Evolutionary conservation across 2,888 invertebrate species (phyloP).

Genomic region (Steinernema scapterisci): DNA sequence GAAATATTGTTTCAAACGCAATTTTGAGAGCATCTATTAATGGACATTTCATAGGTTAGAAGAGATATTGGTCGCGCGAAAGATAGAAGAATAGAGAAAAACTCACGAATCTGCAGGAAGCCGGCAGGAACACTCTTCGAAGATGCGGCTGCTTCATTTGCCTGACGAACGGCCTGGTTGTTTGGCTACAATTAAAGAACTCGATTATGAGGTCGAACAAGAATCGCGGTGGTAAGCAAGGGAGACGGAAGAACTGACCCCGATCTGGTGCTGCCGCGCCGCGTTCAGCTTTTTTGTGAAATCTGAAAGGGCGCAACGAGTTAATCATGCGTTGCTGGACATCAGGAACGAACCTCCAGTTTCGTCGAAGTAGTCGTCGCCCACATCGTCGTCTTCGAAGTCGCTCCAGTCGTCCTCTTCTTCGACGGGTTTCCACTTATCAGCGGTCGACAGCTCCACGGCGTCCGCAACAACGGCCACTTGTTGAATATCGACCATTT

Average conservation of each 20-base stretch:
- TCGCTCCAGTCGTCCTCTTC: conserved; percentile 39
- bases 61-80: too few species aligned
- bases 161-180: conserved; percentile 37
- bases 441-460: background rate
- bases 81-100: background rate
- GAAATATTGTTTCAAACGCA: too few species aligned
- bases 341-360: conserved; percentile 36
- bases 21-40: too few species aligned
- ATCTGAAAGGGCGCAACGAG: conserved; percentile 45
- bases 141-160: conserved; percentile 39
- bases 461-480: conserved; percentile 6
- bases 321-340: background rate
- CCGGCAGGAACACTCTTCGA: conserved; percentile 42
- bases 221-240: conserved; percentile 4
- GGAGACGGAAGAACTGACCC: conserved; percentile 29
- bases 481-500: conserved; percentile 27
- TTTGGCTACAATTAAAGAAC: conserved; percentile 43
- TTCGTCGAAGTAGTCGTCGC: conserved; percentile 46
- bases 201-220: conserved; percentile 27
- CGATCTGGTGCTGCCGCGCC: conserved; percentile 42
- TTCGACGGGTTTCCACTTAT: conserved; percentile 22
- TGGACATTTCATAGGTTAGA: too few species aligned
- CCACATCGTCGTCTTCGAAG: conserved; percentile 38
- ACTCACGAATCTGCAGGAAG: conserved; percentile 16
- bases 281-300: conserved; percentile 64